phyloP scores from a whole-genome alignment of 2,797 vertebrate species.

The Semotilus atromaculatus region DNA sequence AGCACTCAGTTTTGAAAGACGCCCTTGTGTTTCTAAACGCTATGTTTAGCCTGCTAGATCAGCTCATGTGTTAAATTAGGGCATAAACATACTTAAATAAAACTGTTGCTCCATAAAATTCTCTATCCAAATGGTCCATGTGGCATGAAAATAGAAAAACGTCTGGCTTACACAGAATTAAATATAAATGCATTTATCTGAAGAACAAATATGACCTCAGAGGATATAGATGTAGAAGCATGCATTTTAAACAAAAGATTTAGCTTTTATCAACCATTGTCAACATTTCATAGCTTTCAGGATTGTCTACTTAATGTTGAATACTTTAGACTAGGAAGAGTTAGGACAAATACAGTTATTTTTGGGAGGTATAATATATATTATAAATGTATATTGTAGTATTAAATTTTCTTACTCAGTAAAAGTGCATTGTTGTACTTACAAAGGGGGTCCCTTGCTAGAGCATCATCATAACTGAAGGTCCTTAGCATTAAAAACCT shows the following conservation, averaged over 20 bases:
- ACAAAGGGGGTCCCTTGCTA: background rate
- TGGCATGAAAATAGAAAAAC: background rate
- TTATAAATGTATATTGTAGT: too few species aligned
- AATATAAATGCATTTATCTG: background rate
- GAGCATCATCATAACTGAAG: background rate
- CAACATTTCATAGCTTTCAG: background rate
- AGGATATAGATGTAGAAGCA: background rate
- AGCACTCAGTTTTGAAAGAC: background rate
- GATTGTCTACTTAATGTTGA: background rate
- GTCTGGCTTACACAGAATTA: background rate
- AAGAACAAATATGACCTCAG: background rate
- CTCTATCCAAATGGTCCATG: background rate
- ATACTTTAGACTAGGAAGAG: background rate
- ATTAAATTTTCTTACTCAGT: too few species aligned
- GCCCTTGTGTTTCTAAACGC: slow-evolving; percentile 9
- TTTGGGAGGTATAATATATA: too few species aligned
- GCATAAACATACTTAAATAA: background rate
- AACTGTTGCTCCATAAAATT: background rate
- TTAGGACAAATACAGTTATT: too few species aligned
- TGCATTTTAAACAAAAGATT: background rate
- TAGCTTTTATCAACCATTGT: background rate
- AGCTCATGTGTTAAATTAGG: slow-evolving; percentile 29
- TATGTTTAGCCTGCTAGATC: background rate
- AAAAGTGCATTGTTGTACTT: background rate
- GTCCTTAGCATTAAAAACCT: background rate